Base-by-base conservation (phyloP, 2,888 invertebrate genomes). In the Nephrotoma appendiculata region DNA sequence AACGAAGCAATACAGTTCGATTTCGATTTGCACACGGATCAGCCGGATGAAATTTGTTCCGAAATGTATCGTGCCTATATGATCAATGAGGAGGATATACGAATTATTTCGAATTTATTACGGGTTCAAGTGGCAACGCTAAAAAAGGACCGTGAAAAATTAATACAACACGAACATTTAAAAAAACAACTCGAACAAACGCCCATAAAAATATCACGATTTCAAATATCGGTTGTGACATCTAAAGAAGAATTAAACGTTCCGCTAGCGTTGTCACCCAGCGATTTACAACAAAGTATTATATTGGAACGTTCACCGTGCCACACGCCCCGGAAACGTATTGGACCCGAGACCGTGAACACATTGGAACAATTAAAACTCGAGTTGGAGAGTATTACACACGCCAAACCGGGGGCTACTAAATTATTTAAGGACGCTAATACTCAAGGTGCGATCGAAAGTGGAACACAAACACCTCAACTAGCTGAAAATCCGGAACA, bases 1-100 rank as follows among this genome's bases (percentile, higher is more conserved):
- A 99, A 99, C 92, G 99, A 99, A 92, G 99, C 99, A 11, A 98
- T 99, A 89, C 99, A 99, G 92, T 99, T 99, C 92, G 98, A 98
- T 89, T 99, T 98, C 92, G 98, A 99, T 92, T 95, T 98, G 89
- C 95, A 95, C 89, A 94, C 94, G 87, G 99, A 99, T 91, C 96
- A 97, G 90, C 97, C 97, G 87, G 98, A 98, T 90, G 97, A 98
- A 90, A 96, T 99, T 71, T 97, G 98, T 87, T 95, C 95, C 90
- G 98, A 98, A 91, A 98, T 99, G 98, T 95, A 97, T 52, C 97
- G 97, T 90, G 96, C 97, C 41, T 98, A 98, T 48, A 96, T 98
- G 90, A 97, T 99, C 89, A 96, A 97, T 90, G 98, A 99, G 90
- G 99, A 98, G 90, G 99, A 99, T 91, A 96, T 97, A 0, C 94